Evolutionary conservation across 2,113 vertebrate genomes (phyloP), one percentile per base, ranked within the genome.

Genomic region (Ptyas mucosa): DNA sequence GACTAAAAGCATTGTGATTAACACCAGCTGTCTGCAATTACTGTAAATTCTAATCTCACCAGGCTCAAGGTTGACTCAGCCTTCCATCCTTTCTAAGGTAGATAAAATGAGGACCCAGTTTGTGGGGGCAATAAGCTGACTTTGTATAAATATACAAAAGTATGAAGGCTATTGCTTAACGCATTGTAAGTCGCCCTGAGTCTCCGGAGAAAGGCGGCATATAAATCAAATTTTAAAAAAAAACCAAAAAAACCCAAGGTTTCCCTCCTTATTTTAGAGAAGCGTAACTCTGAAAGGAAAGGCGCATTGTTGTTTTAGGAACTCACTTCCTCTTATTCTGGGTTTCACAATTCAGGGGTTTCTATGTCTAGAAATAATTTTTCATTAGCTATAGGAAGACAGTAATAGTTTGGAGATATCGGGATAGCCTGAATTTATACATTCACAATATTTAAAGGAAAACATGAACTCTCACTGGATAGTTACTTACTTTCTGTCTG

Each of bases 401-500:
- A 8, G 1, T 24, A 3, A 15, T 39, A 64, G 8, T 14, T 12
- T 21, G 12, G 15, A 89, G 39, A 26, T 11, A 8, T 34, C 5
- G 3, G 54, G 6, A 18, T 34, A 8, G 57, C 4, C 87, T 57
- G 51, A 12, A 55, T 69, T 55, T 34, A 51, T 52, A 87, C 21
- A 26, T 61, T 9, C 39, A 46, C 11, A 7, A 3, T 34, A 46
- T 23, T 51, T 85, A 51, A 43, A 69, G 2, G 43, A 92, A 92
- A 46, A 93, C 3, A 3, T 24, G 21, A 15, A 52, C 11, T 39
- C 55, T 14, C 21, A 61, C 21, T 20, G 26, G 26, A 49, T 24
- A 10, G 20, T 75, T 43, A 97, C 98, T 93, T 97, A 99, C 98
- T 99, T 69, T 98, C 98, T 8, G 96, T 89, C 88, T 97, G 97